These are phyloP conservation scores for Acanthisitta chloris DNA, from an alignment of 2,113 vertebrate species.

Conservation along the genomic window DNA sequence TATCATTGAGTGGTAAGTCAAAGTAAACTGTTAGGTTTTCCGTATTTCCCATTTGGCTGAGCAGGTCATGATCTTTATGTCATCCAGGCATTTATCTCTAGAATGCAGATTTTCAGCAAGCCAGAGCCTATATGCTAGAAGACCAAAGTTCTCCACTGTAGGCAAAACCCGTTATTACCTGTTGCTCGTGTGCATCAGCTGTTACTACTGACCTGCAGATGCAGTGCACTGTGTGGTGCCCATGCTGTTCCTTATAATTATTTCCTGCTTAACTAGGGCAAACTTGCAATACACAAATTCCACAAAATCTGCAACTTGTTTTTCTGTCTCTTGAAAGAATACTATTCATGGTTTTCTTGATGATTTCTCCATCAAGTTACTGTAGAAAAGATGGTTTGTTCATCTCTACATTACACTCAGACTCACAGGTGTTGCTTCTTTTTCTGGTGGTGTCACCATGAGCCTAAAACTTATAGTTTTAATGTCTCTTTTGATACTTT, in stretches of 20 bases:
- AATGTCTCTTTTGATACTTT: not conserved
- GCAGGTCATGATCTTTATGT: fast-evolving
- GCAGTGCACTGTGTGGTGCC: not conserved
- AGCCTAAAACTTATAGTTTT: not conserved
- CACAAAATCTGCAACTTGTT: not conserved
- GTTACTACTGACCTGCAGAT: not conserved
- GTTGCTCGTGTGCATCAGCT: not conserved
- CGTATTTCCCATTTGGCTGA: not conserved
- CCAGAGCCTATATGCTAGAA: not conserved
- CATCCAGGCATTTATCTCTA: not conserved
- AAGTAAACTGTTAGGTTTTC: not conserved
- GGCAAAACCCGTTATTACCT: not conserved
- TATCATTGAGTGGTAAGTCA: not conserved
- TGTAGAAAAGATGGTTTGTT: not conserved
- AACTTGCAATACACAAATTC: too few relatives aligned
- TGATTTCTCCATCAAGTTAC: not conserved
- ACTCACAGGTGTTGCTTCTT: not conserved
- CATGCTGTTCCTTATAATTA: not conserved
- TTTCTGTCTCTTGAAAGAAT: not conserved
- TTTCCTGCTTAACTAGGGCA: not conserved
- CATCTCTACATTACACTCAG: not conserved
- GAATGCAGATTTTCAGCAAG: not conserved
- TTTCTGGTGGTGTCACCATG: not conserved
- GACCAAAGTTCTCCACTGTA: not conserved
- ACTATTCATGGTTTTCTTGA: not conserved